Evolutionary conservation across 2,888 invertebrate species (phyloP), one percentile per base, ranked within the genome.

Genomic region (Lottia scabra): DNA sequence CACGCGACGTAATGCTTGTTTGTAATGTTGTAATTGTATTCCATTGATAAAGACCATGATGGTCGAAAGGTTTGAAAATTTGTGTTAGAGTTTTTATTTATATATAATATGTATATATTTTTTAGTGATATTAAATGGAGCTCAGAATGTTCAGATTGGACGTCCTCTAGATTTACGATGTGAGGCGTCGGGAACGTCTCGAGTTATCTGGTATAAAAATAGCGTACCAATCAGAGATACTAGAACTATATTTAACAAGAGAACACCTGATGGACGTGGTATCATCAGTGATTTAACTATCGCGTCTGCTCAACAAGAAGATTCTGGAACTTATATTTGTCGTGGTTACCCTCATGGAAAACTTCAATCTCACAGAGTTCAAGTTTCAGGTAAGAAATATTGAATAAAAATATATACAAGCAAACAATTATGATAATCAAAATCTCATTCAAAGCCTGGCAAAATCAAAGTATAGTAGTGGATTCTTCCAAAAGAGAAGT

Each of bases 321-420:
- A 76, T 67, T 68, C 70, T 13, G 78, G 76, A 16, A 74, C 70
- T n/a, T 78, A 76, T 70, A 72, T 73, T 68, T 78, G 78, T 26
- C 67, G 75, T 19, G 72, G 74, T 48, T 43, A 66, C 19, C 78
- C 78, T 13, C 70, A 74, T 65, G 68, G 75, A 2, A 65, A 68
- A 3, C 64, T 75, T 16, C 38, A 74, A 23, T 56, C 56, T 12
- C 56, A 23, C 8, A 19, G 56, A 56, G 56, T 56, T 23, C 56
- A 56, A 10, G 13, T 56, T 23, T 38, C 38, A 38, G 38, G 38
- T 38, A 38, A 8, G 38, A 38, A 38, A 5, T 38, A 1, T 38
- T 38, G 8, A n/a, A n/a, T n/a, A n/a, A n/a, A n/a, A n/a, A n/a
- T n/a, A n/a, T n/a, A n/a, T n/a, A n/a, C n/a, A n/a, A n/a, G n/a